A percentile compares a stretch with the other conserved stretches of the same genome.
phyloP scores from a whole-genome alignment of 2,888 invertebrate species.

The Branchipolynoe longqiensis region DNA sequence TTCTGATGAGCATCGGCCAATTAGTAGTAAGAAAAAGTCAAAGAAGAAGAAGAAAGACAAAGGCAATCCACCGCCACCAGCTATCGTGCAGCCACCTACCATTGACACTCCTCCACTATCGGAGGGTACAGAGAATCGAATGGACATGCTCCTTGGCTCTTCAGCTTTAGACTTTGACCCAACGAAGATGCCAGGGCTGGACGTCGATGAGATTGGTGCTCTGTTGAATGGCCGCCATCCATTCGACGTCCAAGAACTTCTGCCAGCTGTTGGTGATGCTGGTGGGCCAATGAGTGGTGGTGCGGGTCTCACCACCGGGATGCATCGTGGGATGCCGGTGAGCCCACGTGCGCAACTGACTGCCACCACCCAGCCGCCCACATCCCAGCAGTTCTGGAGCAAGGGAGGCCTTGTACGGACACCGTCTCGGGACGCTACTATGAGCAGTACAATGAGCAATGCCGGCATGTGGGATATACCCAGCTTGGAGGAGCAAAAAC shows the following conservation, averaged over 20 bases:
- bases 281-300: background rate
- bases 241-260: constrained; percentile 17
- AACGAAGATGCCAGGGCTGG: constrained; percentile 34
- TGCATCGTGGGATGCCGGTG: background rate
- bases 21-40: constrained; percentile 10
- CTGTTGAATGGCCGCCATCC: constrained; percentile 14
- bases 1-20: background rate
- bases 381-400: background rate
- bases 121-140: constrained; percentile 34
- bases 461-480: constrained; percentile 37
- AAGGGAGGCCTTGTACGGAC: constrained; percentile 22
- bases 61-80: background rate
- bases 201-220: constrained; percentile 19
- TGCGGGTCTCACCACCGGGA: background rate
- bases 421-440: constrained; percentile 33
- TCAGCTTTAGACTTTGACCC: constrained; percentile 39
- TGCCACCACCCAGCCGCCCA: background rate
- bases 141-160: constrained; percentile 47
- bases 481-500: constrained; percentile 13
- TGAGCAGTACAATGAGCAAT: background rate
- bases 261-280: background rate
- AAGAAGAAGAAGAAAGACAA: constrained; percentile 49
- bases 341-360: constrained; percentile 26
- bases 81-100: constrained; percentile 7
- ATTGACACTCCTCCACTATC: constrained; percentile 41